Evolutionary conservation across 2,888 invertebrate genomes (phyloP).

Genomic region (Tenthredo livida): DNA sequence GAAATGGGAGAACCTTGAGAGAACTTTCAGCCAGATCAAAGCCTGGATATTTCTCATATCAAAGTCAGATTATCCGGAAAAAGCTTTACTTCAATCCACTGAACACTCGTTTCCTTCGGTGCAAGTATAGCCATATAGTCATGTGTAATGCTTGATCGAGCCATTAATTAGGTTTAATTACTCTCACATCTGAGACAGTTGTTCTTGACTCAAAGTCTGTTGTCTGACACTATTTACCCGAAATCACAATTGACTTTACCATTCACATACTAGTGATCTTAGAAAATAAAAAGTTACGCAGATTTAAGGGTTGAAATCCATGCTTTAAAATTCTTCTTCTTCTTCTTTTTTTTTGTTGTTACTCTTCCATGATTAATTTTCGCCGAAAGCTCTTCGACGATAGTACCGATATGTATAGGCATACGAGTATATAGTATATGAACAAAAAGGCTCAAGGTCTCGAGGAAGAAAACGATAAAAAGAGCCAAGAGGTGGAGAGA

Average conservation of each 20-base stretch:
- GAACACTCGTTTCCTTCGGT: neutral
- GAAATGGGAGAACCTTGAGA: neutral
- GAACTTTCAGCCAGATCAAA: neutral
- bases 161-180: neutral
- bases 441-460: slow-evolving; percentile 50
- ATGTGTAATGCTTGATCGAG: neutral
- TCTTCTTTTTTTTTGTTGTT: no score
- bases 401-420: no score
- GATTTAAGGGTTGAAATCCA: no score
- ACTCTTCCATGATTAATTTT: neutral
- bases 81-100: neutral
- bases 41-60: neutral
- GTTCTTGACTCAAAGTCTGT: neutral
- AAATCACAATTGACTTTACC: no score
- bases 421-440: no score
- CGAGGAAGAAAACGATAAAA: slow-evolving; percentile 56
- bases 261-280: no score
- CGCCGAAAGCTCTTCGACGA: neutral
- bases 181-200: neutral
- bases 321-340: no score
- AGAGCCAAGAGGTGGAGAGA: slow-evolving; percentile 52
- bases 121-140: neutral
- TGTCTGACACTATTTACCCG: neutral
- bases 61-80: neutral
- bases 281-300: neutral